phyloP scores from a whole-genome alignment of 2,113 vertebrate genomes.

The Mastomys coucha region DNA sequence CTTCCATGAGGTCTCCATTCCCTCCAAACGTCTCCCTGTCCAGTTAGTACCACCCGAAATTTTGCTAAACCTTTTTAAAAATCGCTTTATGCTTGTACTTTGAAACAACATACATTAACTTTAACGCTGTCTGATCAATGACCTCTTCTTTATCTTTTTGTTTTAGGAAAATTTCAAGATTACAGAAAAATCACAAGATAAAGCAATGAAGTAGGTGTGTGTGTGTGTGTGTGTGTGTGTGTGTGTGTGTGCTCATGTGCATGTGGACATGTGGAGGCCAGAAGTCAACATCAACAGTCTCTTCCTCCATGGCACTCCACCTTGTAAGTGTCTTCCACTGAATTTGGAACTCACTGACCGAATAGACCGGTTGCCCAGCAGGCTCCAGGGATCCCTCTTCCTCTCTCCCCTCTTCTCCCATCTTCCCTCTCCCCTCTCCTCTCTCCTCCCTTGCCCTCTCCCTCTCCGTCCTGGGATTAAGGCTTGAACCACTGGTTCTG shows the following conservation, averaged over 20 bases:
- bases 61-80: not conserved
- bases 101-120: not conserved
- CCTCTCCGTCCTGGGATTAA: not conserved
- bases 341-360: not conserved
- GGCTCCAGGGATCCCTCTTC: not conserved
- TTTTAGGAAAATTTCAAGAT: not conserved
- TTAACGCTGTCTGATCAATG: not conserved
- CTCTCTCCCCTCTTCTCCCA: not conserved
- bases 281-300: not conserved
- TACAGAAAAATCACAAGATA: not conserved
- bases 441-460: too few species aligned
- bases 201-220: not conserved
- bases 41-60: not conserved
- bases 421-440: too few species aligned
- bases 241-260: not conserved
- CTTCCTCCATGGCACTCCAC: not conserved
- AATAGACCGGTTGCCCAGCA: not conserved
- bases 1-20: not conserved
- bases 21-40: not conserved
- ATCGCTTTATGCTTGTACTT: not conserved
- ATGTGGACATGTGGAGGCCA: not conserved
- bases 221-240: not conserved
- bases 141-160: not conserved
- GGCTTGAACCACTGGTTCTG: not conserved
- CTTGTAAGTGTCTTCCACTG: not conserved